phyloP scores from a whole-genome alignment of 2,888 invertebrate genomes.

The Linyphia triangularis region DNA sequence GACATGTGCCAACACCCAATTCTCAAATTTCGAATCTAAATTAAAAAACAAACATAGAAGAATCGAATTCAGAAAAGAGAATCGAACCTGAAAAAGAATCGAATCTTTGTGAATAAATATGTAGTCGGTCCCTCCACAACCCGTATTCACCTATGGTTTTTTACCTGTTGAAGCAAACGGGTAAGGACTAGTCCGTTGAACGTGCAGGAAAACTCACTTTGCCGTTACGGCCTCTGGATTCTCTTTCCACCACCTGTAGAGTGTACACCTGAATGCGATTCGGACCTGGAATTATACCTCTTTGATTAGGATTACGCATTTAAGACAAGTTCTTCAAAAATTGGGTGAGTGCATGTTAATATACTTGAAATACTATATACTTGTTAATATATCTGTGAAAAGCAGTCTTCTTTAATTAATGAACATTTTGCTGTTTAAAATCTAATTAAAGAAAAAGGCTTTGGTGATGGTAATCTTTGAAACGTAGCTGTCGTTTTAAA shows the following conservation, averaged over 20 bases:
- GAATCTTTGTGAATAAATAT: too few species aligned
- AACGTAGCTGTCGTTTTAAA: too few species aligned
- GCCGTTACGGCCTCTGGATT: constrained; percentile 51
- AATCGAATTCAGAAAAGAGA: neutral
- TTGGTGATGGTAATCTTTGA: too few species aligned
- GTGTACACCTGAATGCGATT: neutral
- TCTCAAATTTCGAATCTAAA: too few species aligned
- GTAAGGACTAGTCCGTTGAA: constrained; percentile 63
- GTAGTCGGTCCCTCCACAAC: neutral
- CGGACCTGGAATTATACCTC: neutral
- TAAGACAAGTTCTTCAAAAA: neutral
- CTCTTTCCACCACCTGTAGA: constrained; percentile 44
- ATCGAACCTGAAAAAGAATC: neutral
- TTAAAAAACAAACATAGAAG: too few species aligned
- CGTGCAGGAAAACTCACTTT: constrained; percentile 66
- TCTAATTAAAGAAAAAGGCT: too few species aligned
- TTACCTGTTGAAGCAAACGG: constrained; percentile 69
- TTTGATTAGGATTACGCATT: constrained; percentile 37
- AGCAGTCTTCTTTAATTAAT: neutral
- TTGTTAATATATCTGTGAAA: too few species aligned
- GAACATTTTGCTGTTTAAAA: neutral
- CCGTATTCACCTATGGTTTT: constrained; percentile 47
- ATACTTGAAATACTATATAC: too few species aligned
- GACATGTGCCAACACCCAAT: too few species aligned
- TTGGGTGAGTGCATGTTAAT: constrained; percentile 27